Conservation (phyloP, 2,797 vertebrate genomes). For the Danio choprae region DNA sequence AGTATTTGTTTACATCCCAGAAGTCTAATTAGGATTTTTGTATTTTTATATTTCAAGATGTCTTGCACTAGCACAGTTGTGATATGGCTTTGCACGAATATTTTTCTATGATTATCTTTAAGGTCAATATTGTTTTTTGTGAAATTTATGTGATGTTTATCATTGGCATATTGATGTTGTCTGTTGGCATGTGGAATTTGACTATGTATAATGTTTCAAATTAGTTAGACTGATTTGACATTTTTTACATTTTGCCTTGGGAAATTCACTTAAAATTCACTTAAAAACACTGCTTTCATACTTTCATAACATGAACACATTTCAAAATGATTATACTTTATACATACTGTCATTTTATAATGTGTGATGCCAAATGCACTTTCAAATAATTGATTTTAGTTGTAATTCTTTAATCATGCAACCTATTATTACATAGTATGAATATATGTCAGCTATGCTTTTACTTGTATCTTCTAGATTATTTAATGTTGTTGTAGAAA, state of each 20-base stretch:
- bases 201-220: too few relatives aligned
- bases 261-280: background rate
- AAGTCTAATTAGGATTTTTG: background rate
- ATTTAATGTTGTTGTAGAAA: too few relatives aligned
- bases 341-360: background rate
- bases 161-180: too few relatives aligned
- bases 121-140: background rate
- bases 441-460: too few relatives aligned
- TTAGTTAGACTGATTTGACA: too few relatives aligned
- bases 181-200: too few relatives aligned
- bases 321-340: background rate
- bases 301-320: background rate
- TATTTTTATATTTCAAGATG: background rate
- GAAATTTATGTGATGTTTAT: too few relatives aligned
- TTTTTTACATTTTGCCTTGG: too few relatives aligned
- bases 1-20: background rate
- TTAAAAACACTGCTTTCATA: background rate
- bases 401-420: too few relatives aligned
- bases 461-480: too few relatives aligned
- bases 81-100: background rate
- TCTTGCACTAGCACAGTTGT: background rate
- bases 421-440: too few relatives aligned
- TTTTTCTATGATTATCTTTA: background rate
- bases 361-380: background rate
- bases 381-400: background rate